Conservation (phyloP, 2,113 vertebrate genomes). For the Ceyx margarethae region DNA sequence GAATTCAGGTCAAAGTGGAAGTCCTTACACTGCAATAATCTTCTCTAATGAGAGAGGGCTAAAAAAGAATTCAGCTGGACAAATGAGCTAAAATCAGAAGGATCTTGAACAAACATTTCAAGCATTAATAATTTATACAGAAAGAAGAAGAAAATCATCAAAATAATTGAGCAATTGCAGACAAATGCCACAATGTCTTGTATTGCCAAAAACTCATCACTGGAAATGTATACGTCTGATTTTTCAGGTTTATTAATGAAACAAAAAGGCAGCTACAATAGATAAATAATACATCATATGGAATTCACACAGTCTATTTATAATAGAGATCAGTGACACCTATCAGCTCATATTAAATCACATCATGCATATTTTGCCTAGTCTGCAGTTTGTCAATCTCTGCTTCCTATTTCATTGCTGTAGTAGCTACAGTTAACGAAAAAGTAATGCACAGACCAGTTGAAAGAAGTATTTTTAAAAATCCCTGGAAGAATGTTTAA, state of each 20-base stretch:
- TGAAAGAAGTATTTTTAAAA: background rate
- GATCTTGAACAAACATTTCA: constrained; percentile 70
- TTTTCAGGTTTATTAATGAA: constrained; percentile 76
- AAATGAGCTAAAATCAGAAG: constrained; percentile 66
- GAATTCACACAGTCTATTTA: constrained; percentile 63
- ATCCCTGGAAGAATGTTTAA: background rate
- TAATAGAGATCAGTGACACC: constrained; percentile 76
- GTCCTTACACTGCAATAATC: constrained; percentile 28
- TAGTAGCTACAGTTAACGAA: background rate
- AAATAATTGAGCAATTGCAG: constrained; percentile 72
- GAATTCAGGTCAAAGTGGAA: constrained; percentile 33
- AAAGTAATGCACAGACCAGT: background rate
- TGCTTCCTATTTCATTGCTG: constrained; percentile 53
- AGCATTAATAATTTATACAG: constrained; percentile 74
- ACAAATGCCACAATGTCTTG: constrained; percentile 62
- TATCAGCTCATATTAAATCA: constrained; percentile 75
- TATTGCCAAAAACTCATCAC: constrained; percentile 55
- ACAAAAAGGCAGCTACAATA: constrained; percentile 71
- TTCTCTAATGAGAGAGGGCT: constrained; percentile 58
- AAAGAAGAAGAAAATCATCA: constrained; percentile 58
- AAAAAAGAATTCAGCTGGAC: constrained; percentile 67
- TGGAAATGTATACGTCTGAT: constrained; percentile 57
- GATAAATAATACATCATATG: constrained; percentile 80
- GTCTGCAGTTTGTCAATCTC: constrained; percentile 73
- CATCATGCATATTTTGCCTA: constrained; percentile 66